Evolutionary conservation across 2,113 vertebrate species (phyloP), one percentile per base, ranked within the genome.

Genomic region (Hirundichthys speculiger): DNA sequence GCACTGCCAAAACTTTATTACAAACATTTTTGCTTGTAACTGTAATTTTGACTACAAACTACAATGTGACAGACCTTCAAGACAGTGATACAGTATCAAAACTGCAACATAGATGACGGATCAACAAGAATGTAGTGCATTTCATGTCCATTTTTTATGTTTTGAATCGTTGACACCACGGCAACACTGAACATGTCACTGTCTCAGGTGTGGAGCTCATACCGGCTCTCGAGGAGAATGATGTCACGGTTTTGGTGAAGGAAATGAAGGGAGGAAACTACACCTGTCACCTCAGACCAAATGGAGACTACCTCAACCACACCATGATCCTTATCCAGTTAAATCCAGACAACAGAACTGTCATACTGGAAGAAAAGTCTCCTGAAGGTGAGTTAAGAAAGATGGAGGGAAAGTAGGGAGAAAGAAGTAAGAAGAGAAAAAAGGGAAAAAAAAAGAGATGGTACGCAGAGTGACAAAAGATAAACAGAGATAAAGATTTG

Each of bases 181-280:
- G 15, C 43, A 46, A 50, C 9, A 24, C 8, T 67, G 57, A 58
- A 18, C 6, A 14, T 9, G 14, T 53, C 19, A 2, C 3, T 64
- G 39, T 74, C 13, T 52, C 62, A 88, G 88, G 80, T 16, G 2
- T 21, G 54, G 64, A 50, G 38, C 48, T 82, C 0, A 7, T 41
- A 0, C 69, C 74, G 4, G 0, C 58, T 64, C 68, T 84, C 12
- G 22, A 42, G 20, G 91, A 90, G 1, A 92, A 91, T 60, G 21
- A 51, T 6, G 72, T 93, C n/a, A 45, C 0, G 0, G 86, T 89
- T 1, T 24, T 30, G 1, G 86, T 92, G 51, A 63, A 75, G 18
- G 89, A 87, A 20, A 73, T 88, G 80, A 20, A 61, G 0, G 93
- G 88, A 38, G 92, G 91, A 24, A 93, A 92, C 81, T 94, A 84